Evolutionary conservation across 2,797 vertebrate species (phyloP), one percentile per base, ranked within the genome.

Genomic region (Meriones psammophilus): DNA sequence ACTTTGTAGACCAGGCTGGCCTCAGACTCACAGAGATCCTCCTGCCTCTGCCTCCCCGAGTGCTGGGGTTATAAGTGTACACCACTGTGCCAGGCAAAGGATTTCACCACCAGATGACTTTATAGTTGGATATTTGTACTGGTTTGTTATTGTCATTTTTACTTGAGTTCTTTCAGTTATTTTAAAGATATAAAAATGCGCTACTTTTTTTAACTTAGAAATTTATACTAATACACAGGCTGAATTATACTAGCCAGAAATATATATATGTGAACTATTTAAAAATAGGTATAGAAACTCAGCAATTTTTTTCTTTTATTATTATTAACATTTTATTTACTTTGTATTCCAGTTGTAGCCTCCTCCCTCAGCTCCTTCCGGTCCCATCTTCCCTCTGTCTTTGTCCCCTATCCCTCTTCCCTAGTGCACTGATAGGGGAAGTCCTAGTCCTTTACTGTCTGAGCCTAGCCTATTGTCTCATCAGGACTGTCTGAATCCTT

Each of bases 171-270:
- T 83, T 83, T 60, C n/a, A 39, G 13, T 36, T 80, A 58, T 58
- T 58, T 60, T 39, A 4, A 39, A 62, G 80, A 84, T 81, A 36
- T 15, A 95, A 80, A 92, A 88, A 92, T 58, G 33, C 58, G 42
- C 26, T 84, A 84, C 81, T 64, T 84, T 94, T 97, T 1, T 33
- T 42, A 71, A 50, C 95, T 74, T 92, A 96, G 92, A 79, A 97
- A 90, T 95, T 94, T 79, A 28, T 97, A 81, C 95, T 86, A 96
- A 85, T 78, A 15, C n/a, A 60, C 3, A 93, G 68, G 9, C 92
- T 83, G 58, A 3, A 93, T 95, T 97, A 80, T 97, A 95, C 89
- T 92, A 73, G 24, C 69, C 93, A 88, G 20, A 92, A 89, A 78
- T 92, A 77, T 92, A 77, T 92, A 46, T 96, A 94, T 50, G 86